phyloP scores from a whole-genome alignment of 2,113 vertebrate genomes.

The Campylomormyrus numenius region DNA sequence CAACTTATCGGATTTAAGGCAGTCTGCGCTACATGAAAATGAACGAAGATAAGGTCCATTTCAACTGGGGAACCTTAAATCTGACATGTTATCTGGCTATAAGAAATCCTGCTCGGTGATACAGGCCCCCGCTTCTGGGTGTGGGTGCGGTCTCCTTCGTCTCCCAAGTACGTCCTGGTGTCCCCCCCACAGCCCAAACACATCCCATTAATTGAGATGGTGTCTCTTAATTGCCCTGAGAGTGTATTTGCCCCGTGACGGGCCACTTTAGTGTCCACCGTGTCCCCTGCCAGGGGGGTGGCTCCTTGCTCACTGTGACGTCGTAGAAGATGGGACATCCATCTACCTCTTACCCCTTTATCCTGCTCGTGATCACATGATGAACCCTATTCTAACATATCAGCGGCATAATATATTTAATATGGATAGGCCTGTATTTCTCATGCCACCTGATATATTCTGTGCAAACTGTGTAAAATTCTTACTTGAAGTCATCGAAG shows the following conservation, averaged over 20 bases:
- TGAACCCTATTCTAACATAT: background rate
- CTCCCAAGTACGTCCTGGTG: background rate
- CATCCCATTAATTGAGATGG: background rate
- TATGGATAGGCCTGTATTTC: background rate
- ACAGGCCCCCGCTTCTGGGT: background rate
- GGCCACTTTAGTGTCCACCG: background rate
- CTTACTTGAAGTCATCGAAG: background rate
- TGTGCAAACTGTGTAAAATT: background rate
- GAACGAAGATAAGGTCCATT: too few species aligned
- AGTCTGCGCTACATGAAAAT: background rate
- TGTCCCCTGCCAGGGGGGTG: background rate
- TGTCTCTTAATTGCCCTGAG: background rate
- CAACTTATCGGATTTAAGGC: background rate
- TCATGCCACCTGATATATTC: background rate
- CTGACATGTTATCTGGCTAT: too few species aligned
- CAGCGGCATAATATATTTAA: background rate
- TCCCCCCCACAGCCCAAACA: background rate
- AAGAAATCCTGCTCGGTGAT: background rate
- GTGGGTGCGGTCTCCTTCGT: background rate
- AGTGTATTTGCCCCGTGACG: background rate
- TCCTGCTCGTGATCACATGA: background rate
- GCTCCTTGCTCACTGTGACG: background rate
- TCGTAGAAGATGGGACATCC: background rate
- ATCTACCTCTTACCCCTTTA: background rate
- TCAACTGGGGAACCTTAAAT: too few species aligned